Evolutionary conservation across 2,113 vertebrate genomes (phyloP).

Genomic region (Romanogobio albipinnatus): DNA sequence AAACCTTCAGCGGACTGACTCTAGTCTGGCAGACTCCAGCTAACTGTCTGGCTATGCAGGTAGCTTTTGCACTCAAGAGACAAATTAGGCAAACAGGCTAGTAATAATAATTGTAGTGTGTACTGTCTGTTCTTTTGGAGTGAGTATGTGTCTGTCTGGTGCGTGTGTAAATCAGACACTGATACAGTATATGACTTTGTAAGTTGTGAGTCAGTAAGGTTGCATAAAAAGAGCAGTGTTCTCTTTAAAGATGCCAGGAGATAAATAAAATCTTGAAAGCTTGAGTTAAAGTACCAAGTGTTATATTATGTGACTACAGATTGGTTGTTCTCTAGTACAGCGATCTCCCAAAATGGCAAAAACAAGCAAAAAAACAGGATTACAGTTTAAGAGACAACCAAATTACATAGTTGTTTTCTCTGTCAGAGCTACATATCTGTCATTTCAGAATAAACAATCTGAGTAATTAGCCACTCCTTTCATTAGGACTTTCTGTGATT

Average conservation of each 20-base stretch:
- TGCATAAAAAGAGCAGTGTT: neutral
- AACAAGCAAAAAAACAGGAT: conserved; percentile 23
- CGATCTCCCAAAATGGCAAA: neutral
- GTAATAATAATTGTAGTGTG: conserved; percentile 32
- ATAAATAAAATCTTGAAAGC: conserved; percentile 4
- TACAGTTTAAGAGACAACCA: conserved; percentile 12
- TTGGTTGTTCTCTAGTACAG: neutral
- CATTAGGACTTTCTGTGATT: neutral
- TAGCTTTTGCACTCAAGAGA: conserved; percentile 10
- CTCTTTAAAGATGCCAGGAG: conserved; percentile 5
- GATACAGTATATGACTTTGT: neutral
- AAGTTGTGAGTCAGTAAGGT: too few species aligned
- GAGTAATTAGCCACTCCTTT: conserved; percentile 6
- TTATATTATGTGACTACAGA: neutral
- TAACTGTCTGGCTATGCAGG: conserved; percentile 44
- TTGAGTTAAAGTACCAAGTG: neutral
- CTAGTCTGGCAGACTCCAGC: conserved; percentile 29
- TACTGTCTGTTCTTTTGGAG: conserved; percentile 16
- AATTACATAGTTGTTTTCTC: conserved; percentile 2
- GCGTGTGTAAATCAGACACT: neutral
- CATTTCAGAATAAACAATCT: neutral
- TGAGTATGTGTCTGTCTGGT: neutral
- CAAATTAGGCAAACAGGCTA: conserved; percentile 32
- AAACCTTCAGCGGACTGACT: conserved; percentile 4
- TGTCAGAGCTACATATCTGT: neutral